Percentiles rank a stretch among this genome's conserved stretches.
These are phyloP conservation scores for Rhynchonycteris naso DNA, from an alignment of 2,797 vertebrate species.

Conservation along the genomic window DNA sequence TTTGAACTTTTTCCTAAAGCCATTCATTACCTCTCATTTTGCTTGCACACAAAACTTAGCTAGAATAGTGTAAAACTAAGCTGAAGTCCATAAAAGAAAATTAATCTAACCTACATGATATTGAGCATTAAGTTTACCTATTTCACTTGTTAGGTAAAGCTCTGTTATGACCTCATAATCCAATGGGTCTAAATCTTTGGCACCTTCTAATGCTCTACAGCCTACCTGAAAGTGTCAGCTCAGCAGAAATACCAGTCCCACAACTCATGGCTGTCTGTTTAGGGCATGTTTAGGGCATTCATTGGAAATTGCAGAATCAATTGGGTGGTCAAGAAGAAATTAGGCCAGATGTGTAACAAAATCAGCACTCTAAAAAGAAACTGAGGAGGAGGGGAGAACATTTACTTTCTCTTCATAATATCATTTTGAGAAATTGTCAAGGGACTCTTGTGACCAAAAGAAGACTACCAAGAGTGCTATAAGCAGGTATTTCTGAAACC, in stretches of 20 bases:
- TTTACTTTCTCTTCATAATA: not conserved
- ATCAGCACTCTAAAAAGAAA: constrained; percentile 23
- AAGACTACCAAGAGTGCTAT: not conserved
- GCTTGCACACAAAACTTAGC: constrained; percentile 8
- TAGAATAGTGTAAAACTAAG: constrained; percentile 41
- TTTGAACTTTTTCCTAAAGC: not conserved
- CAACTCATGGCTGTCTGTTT: not conserved
- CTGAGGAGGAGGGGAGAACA: not conserved
- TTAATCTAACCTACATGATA: not conserved
- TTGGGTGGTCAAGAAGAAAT: not conserved
- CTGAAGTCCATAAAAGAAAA: not conserved
- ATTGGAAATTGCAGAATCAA: not conserved
- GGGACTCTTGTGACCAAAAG: not conserved
- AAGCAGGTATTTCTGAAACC: not conserved
- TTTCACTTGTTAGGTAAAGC: not conserved
- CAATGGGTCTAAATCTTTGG: not conserved
- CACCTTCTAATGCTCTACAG: not conserved
- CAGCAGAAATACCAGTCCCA: not conserved
- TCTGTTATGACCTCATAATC: not conserved
- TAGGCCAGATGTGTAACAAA: not conserved
- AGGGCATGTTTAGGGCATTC: not conserved
- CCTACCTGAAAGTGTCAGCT: not conserved
- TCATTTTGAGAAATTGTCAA: not conserved
- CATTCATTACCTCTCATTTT: constrained; percentile 34
- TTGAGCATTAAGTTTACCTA: constrained; percentile 8